These are phyloP conservation scores for Penaeus chinensis DNA, from an alignment of 1,140 invertebrate genomes.

Conservation along the genomic window DNA sequence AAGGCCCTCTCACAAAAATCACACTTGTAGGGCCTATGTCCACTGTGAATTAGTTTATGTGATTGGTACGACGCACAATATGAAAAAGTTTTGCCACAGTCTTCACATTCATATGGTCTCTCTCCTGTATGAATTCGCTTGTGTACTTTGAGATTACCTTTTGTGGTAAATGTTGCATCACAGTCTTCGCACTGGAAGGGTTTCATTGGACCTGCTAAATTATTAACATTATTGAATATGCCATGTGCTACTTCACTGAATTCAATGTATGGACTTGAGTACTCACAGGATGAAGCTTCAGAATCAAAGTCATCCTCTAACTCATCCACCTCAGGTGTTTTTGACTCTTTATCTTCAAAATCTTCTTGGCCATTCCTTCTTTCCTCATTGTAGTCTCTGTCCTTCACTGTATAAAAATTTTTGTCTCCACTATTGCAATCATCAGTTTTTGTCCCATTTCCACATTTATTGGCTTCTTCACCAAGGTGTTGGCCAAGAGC, in stretches of 20 bases:
- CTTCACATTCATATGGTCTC: constrained; percentile 48
- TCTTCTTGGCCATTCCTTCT: background rate
- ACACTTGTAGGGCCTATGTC: constrained; percentile 47
- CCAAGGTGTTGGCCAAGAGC: constrained; percentile 8
- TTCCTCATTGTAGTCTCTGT: background rate
- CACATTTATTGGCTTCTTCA: background rate
- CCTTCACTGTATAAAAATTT: constrained; percentile 1
- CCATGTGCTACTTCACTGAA: constrained; percentile 36
- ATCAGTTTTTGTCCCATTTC: background rate
- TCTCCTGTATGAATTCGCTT: constrained; percentile 52
- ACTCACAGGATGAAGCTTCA: constrained; percentile 42
- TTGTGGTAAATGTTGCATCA: constrained; percentile 50
- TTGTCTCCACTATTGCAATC: background rate
- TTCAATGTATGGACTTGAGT: constrained; percentile 33
- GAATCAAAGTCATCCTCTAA: constrained; percentile 54
- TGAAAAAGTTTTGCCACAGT: constrained; percentile 51
- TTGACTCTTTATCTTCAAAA: background rate
- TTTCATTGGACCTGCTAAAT: constrained; percentile 25
- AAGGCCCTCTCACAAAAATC: constrained; percentile 48
- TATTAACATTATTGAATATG: constrained; percentile 30
- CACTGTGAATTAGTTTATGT: constrained; percentile 54
- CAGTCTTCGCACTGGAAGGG: constrained; percentile 53
- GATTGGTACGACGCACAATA: constrained; percentile 54
- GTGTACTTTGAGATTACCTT: constrained; percentile 54
- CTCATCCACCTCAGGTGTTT: background rate